Evolutionary conservation across 30 jellyfish, hydroid and myxozoan genomes (phyloP), one percentile per base, ranked within the genome.

Genomic region (Turritopsis rubra): DNA sequence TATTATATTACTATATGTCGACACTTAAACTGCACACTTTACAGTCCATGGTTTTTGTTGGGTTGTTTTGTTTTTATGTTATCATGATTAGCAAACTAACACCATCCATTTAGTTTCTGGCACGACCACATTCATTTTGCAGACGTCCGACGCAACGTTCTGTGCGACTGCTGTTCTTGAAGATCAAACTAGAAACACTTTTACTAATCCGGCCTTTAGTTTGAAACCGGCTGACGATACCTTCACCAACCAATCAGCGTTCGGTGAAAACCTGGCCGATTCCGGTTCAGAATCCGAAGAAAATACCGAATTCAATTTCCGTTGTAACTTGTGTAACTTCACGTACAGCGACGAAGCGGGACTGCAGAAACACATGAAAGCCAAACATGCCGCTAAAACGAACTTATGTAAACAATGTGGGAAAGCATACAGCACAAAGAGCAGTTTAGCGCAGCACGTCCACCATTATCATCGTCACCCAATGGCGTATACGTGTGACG

Each of bases 361-460:
- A 18, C 65, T 80, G 29, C 52, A 27, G 65, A 53, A 60, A 16
- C 87, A 80, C 52, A 80, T 80, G 87, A 80, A 80, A 80, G 81
- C 87, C 20, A 80, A 80, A 80, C 87, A 80, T 54, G 65, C 87
- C 7, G 87, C 87, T 16, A 80, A 80, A 65, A 80, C 87, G 19
- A 24, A 65, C n/a, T 22, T 80, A 4, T 80, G 87, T 65, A 80
- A 80, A 52, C 82, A 80, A 21, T 80, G 87, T 53, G 87, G 87
- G 7, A 80, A 80, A 53, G 87, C 87, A 23, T 80, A 80, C 28
- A 80, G 87, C 53, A 53, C 87, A 23, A 80, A 80, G 52, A 60
- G 87, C 83, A 80, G 87, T 26, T n/a, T 80, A 25, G 87, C 87
- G n/a, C 87, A 80, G 52, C 87, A 80, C 28, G 87, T 80, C 25